Evolutionary conservation across 2,113 vertebrate genomes (phyloP).

Genomic region (Peromyscus polionotus): DNA sequence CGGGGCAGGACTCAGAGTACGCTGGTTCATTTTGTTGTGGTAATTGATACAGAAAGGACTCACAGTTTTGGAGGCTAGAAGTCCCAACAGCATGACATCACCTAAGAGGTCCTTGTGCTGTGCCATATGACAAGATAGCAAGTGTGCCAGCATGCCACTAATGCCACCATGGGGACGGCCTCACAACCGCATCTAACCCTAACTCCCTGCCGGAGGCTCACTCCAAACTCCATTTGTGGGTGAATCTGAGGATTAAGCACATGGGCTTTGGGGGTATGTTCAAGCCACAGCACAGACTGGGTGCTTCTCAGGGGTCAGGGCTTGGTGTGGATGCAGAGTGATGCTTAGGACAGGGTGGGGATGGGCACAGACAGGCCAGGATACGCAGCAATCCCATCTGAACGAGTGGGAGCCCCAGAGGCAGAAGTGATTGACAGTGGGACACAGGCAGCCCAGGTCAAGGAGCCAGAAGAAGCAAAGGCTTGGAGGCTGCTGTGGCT

Average conservation of each 20-base stretch:
- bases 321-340: accelerated
- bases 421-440: neutral
- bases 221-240: neutral
- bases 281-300: neutral
- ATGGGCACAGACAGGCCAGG: neutral
- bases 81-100: neutral
- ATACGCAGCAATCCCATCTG: neutral
- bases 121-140: neutral
- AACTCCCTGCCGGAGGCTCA: neutral
- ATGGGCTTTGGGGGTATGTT: neutral
- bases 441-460: neutral
- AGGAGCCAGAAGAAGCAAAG: neutral
- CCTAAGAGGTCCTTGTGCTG: neutral
- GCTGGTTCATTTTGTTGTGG: neutral
- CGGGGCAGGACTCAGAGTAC: neutral
- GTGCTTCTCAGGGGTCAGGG: neutral
- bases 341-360: neutral
- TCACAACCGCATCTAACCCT: neutral
- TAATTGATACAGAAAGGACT: neutral
- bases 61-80: neutral
- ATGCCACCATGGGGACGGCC: neutral
- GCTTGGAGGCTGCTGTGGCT: neutral
- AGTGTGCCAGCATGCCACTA: neutral
- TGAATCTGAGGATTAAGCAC: neutral
- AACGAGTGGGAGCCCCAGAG: neutral